Conservation (phyloP, 2,888 invertebrate genomes). For the Charanyca ferruginea region DNA sequence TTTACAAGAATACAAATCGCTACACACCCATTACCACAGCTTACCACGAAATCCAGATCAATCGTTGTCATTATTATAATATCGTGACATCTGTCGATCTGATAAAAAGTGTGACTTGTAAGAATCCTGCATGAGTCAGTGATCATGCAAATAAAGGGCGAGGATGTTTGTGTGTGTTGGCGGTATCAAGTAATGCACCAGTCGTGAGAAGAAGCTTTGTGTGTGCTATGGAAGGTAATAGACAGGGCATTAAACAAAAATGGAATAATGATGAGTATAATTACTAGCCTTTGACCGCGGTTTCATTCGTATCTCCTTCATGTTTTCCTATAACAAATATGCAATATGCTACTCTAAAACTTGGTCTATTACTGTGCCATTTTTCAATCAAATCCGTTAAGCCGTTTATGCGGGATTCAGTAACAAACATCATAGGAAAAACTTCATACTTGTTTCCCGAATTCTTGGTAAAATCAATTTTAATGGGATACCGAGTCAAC, state of each 20-base stretch:
- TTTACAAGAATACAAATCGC: background rate
- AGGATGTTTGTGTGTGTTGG: slow-evolving; percentile 37
- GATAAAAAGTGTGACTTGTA: slow-evolving; percentile 41
- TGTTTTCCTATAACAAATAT: no score
- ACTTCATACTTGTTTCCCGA: no score
- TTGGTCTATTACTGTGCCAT: no score
- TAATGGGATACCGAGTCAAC: no score
- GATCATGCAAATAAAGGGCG: slow-evolving; percentile 34
- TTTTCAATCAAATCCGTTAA: no score
- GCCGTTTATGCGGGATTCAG: no score
- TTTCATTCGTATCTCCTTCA: no score
- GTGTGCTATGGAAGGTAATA: slow-evolving; percentile 23
- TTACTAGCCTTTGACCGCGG: no score
- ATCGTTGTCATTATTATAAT: slow-evolving; percentile 6
- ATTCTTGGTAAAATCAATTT: no score
- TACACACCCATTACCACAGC: slow-evolving; percentile 3
- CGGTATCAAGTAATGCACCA: slow-evolving; percentile 47
- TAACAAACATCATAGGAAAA: no score
- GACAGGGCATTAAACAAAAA: slow-evolving; percentile 18
- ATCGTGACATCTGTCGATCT: slow-evolving; percentile 52
- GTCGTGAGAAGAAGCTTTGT: slow-evolving; percentile 47
- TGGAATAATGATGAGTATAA: no score
- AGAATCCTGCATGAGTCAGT: slow-evolving; percentile 51
- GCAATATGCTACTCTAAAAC: no score
- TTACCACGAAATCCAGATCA: slow-evolving; percentile 32